phyloP scores from a whole-genome alignment of 2,113 vertebrate species.

The Alectura lathami region DNA sequence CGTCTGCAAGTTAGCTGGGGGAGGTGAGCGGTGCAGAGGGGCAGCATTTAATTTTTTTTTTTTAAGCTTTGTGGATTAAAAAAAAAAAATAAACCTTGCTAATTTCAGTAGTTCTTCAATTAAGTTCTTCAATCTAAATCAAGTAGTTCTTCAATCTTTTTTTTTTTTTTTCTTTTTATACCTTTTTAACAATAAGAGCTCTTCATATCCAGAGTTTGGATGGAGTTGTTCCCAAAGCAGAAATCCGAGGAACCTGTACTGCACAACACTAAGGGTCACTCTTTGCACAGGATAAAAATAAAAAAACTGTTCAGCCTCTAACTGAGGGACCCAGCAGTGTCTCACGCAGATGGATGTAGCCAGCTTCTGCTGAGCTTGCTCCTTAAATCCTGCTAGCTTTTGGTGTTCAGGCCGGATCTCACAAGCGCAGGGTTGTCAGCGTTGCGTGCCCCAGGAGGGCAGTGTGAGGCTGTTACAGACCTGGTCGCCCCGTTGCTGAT shows the following conservation, averaged over 20 bases:
- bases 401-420: neutral
- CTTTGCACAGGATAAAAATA: neutral
- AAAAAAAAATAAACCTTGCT: neutral
- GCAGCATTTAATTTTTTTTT: neutral
- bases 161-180: neutral
- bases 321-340: neutral
- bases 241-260: neutral
- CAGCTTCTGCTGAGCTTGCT: neutral
- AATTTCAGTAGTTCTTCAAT: neutral
- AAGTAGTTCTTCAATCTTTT: neutral
- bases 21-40: neutral
- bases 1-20: neutral
- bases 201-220: neutral
- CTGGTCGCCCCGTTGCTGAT: no score
- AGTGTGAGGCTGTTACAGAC: neutral
- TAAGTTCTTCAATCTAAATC: no score
- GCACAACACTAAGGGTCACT: neutral
- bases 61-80: neutral
- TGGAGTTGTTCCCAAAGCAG: neutral
- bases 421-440: neutral
- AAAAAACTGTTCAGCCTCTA: neutral
- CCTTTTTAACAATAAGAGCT: neutral
- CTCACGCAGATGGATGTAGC: neutral
- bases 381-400: neutral
- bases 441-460: no score